phyloP scores from a whole-genome alignment of 2,113 vertebrate genomes.

The Nibea albiflora region DNA sequence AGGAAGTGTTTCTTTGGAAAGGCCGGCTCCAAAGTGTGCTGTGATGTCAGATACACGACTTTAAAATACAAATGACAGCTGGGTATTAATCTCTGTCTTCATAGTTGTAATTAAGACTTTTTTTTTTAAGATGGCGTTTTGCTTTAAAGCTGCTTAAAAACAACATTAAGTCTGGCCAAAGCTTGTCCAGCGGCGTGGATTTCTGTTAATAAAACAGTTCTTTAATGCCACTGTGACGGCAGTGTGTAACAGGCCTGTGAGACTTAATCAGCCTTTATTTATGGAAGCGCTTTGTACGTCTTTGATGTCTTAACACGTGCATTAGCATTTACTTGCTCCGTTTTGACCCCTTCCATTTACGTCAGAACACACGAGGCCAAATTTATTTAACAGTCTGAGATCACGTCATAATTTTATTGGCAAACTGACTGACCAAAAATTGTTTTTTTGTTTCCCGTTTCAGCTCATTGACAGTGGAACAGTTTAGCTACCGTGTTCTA shows the following conservation, averaged over 20 bases:
- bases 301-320: slow-evolving; percentile 22
- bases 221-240: background rate
- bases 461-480: background rate
- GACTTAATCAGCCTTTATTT: background rate
- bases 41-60: background rate
- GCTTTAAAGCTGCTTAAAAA: background rate
- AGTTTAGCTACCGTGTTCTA: background rate
- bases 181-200: background rate
- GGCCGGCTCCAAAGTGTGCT: background rate
- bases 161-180: background rate
- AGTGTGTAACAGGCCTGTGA: slow-evolving; percentile 13
- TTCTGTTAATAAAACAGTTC: slow-evolving; percentile 3
- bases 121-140: background rate
- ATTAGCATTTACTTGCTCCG: background rate
- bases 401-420: slow-evolving; percentile 31
- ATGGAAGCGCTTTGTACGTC: background rate
- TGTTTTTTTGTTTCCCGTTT: slow-evolving; percentile 11
- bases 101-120: background rate
- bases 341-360: slow-evolving; percentile 12
- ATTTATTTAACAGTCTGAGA: slow-evolving; percentile 29
- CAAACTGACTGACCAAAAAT: background rate
- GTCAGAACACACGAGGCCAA: slow-evolving; percentile 16
- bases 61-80: background rate
- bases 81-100: background rate
- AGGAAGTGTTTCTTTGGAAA: background rate